These are phyloP conservation scores for Saccostrea cuccullata DNA, from an alignment of 1,140 invertebrate species.

Conservation along the genomic window DNA sequence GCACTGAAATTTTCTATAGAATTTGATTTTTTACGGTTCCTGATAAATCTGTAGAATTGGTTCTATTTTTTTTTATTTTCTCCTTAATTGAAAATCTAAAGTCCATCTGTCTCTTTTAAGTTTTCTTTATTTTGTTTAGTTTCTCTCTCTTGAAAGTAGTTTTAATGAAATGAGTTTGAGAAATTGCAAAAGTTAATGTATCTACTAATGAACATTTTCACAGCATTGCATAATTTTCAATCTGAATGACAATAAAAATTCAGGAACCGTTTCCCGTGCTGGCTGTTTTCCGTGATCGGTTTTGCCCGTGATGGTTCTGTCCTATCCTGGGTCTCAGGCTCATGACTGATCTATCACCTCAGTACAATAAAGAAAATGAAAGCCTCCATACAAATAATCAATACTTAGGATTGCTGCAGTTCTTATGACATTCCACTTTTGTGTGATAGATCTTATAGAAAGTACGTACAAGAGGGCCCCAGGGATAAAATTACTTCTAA, in stretches of 20 bases:
- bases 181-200: background rate
- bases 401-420: slow-evolving; percentile 4
- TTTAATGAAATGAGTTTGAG: background rate
- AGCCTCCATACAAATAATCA: slow-evolving; percentile 14
- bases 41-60: too few relatives aligned
- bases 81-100: background rate
- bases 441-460: slow-evolving; percentile 18
- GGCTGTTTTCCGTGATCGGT: background rate
- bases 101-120: background rate
- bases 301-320: background rate
- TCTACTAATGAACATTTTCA: background rate
- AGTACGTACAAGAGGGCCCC: slow-evolving; percentile 3
- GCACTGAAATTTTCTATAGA: too few relatives aligned
- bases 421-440: slow-evolving; percentile 34
- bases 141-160: background rate
- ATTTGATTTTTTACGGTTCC: too few relatives aligned
- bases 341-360: slow-evolving; percentile 21
- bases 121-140: background rate
- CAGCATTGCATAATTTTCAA: slow-evolving; percentile 13
- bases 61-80: background rate
- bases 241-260: slow-evolving; percentile 21
- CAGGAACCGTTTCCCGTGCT: background rate
- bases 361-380: slow-evolving; percentile 27
- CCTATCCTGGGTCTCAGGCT: background rate
- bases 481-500: background rate